phyloP scores from a whole-genome alignment of 2,113 vertebrate species.

The Austrofundulus limnaeus region DNA sequence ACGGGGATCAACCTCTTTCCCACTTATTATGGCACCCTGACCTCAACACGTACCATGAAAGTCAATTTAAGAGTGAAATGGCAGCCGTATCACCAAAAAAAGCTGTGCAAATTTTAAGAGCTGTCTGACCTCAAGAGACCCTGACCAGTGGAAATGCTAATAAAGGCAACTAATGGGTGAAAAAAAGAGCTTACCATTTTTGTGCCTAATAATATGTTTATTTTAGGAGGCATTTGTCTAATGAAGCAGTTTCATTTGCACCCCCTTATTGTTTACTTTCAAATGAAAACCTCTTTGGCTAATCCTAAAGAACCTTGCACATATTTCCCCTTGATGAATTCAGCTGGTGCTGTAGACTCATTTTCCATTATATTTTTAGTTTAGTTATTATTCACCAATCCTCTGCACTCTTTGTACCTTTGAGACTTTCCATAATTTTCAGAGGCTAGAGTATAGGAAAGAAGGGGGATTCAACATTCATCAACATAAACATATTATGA shows the following conservation, averaged over 20 bases:
- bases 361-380: slow-evolving; percentile 13
- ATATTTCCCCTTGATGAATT: slow-evolving; percentile 60
- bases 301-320: slow-evolving; percentile 60
- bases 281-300: slow-evolving; percentile 65
- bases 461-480: not conserved
- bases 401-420: not conserved
- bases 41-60: slow-evolving; percentile 60
- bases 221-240: slow-evolving; percentile 55
- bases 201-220: slow-evolving; percentile 48
- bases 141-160: slow-evolving; percentile 22
- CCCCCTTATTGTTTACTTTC: slow-evolving; percentile 59
- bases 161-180: slow-evolving; percentile 24
- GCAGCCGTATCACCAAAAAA: not conserved
- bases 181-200: slow-evolving; percentile 25
- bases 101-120: slow-evolving; percentile 25
- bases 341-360: slow-evolving; percentile 29
- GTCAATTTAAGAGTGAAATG: slow-evolving; percentile 50
- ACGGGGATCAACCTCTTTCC: slow-evolving; percentile 62
- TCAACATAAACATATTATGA: slow-evolving; percentile 4
- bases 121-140: slow-evolving; percentile 42
- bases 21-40: slow-evolving; percentile 53
- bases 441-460: not conserved
- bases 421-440: slow-evolving; percentile 1
- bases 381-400: not conserved
- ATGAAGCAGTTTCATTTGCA: slow-evolving; percentile 67